A percentile compares a stretch with the other conserved stretches of the same genome.
Evolutionary conservation across 1,140 invertebrate species (phyloP).

Genomic region (Bombus turneri): DNA sequence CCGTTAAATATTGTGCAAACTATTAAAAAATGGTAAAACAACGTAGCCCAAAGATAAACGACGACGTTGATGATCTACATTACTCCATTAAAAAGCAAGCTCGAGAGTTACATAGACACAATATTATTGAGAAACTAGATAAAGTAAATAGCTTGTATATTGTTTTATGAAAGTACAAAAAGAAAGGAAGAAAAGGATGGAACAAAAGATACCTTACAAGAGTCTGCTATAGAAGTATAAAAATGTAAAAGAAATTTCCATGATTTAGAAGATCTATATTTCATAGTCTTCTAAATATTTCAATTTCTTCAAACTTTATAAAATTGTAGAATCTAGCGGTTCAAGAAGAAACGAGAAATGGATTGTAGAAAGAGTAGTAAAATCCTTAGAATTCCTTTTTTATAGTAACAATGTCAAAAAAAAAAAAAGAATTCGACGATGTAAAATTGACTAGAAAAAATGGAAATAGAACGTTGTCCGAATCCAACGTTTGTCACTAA

Average conservation of each 20-base stretch:
- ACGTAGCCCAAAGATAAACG: neutral
- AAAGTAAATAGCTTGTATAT: neutral
- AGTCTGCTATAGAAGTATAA: too few species aligned
- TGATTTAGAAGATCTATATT: too few species aligned
- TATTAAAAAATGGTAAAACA: neutral
- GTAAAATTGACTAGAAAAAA: neutral
- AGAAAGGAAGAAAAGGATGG: neutral
- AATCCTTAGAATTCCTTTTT: too few species aligned
- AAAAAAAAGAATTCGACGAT: neutral
- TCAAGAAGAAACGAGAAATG: neutral
- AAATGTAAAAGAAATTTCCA: too few species aligned
- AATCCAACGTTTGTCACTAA: neutral
- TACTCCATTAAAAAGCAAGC: neutral
- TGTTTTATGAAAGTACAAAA: neutral
- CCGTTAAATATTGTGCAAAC: neutral
- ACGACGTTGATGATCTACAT: neutral
- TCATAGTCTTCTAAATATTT: neutral
- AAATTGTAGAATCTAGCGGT: neutral
- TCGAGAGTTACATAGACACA: neutral
- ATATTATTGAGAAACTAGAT: neutral
- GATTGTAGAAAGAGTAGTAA: neutral
- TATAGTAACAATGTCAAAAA: neutral
- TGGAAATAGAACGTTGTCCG: neutral
- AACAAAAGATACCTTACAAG: neutral
- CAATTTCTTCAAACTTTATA: neutral